Percentiles rank a stretch among this genome's conserved stretches.
Evolutionary conservation across 2,113 vertebrate species (phyloP).

Genomic region (Tragulus kanchil): DNA sequence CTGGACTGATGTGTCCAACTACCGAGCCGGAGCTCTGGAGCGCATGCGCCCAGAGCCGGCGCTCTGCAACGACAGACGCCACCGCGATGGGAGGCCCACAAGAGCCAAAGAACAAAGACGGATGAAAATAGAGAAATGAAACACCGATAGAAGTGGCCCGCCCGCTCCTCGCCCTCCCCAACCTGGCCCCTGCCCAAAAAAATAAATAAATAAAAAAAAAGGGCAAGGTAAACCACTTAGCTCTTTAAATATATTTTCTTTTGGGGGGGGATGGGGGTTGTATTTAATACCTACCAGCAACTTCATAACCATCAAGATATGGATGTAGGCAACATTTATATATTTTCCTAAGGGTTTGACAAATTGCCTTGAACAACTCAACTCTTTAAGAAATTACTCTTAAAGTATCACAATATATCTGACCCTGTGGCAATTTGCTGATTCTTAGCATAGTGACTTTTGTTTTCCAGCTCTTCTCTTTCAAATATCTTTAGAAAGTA

Average conservation of each 20-base stretch:
- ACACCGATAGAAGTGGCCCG: too few relatives aligned
- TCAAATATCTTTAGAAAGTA: constrained; percentile 19
- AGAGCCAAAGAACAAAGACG: too few relatives aligned
- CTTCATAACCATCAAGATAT: constrained; percentile 20
- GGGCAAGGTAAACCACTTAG: neutral
- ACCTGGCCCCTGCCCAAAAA: too few relatives aligned
- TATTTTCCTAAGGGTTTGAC: neutral
- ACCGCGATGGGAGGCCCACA: too few relatives aligned
- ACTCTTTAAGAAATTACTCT: neutral
- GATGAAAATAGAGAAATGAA: too few relatives aligned
- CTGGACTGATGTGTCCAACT: too few relatives aligned
- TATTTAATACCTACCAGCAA: neutral
- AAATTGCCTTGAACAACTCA: neutral
- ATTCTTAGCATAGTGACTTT: constrained; percentile 15
- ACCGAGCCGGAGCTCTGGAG: too few relatives aligned
- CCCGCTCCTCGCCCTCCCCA: too few relatives aligned
- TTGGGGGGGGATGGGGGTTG: neutral
- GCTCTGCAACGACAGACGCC: too few relatives aligned
- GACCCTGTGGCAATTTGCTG: neutral
- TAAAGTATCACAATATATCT: constrained; percentile 5
- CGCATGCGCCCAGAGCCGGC: too few relatives aligned
- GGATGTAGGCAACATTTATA: neutral
- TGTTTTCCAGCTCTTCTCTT: constrained; percentile 33
- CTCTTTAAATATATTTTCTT: neutral
- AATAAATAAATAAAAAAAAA: neutral